phyloP scores from a whole-genome alignment of 2,888 invertebrate genomes.

The Oscheius sp. region DNA sequence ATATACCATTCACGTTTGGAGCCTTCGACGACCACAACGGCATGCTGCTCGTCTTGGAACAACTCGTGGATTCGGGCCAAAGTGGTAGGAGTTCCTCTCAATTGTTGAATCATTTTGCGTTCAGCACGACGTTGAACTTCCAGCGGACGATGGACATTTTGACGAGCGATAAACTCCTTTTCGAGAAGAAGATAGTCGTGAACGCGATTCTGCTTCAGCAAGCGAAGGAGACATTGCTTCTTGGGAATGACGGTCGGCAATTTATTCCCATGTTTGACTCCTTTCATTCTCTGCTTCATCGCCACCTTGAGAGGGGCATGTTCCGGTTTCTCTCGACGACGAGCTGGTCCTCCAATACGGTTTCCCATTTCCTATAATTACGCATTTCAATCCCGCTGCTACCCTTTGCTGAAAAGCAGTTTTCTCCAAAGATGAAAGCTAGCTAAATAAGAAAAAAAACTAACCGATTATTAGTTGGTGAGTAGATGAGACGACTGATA shows the following conservation, averaged over 20 bases:
- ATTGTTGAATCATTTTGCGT: slow-evolving; percentile 43
- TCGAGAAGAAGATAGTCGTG: slow-evolving; percentile 63
- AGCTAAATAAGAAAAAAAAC: no score
- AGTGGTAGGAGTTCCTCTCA: slow-evolving; percentile 59
- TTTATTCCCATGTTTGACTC: slow-evolving; percentile 50
- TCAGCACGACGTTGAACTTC: slow-evolving; percentile 50
- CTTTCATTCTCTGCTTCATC: slow-evolving; percentile 40
- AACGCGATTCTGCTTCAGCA: slow-evolving; percentile 56
- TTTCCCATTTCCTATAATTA: no score
- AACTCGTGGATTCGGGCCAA: slow-evolving; percentile 60
- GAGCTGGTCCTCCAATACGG: slow-evolving; percentile 36
- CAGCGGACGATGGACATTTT: slow-evolving; percentile 40
- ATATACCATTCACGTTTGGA: slow-evolving; percentile 63
- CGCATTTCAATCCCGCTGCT: no score
- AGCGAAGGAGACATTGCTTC: slow-evolving; percentile 57
- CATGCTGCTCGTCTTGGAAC: slow-evolving; percentile 57
- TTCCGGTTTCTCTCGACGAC: slow-evolving; percentile 55
- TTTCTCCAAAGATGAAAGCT: no score
- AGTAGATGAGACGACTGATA: no score
- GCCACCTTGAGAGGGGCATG: slow-evolving; percentile 57
- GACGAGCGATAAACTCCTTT: slow-evolving; percentile 55
- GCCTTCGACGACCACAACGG: slow-evolving; percentile 58
- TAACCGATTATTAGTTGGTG: no score
- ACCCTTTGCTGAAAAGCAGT: no score
- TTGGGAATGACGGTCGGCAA: slow-evolving; percentile 48